These are phyloP conservation scores for Spheniscus mendiculus DNA, from an alignment of 2,113 vertebrate species.

Conservation along the genomic window DNA sequence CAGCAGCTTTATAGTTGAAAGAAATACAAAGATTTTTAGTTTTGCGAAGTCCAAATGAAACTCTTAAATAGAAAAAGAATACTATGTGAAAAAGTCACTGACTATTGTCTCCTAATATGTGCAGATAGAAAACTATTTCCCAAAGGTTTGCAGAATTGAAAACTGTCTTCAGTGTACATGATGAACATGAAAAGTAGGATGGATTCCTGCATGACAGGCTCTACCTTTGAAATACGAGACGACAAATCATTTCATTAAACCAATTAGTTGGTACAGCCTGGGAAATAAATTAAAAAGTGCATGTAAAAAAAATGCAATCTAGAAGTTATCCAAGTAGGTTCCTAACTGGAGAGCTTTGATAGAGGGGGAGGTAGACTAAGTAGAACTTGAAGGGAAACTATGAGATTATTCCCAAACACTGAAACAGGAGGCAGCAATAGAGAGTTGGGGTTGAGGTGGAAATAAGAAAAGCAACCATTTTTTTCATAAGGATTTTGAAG, in stretches of 20 bases:
- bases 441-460: background rate
- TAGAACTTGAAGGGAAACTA: background rate
- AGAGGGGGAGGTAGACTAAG: background rate
- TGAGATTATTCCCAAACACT: background rate
- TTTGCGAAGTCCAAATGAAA: background rate
- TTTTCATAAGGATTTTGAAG: background rate
- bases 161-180: background rate
- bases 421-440: background rate
- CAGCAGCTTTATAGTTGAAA: background rate
- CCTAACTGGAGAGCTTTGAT: background rate
- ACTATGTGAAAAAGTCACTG: background rate
- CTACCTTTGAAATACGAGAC: background rate
- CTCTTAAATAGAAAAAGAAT: background rate
- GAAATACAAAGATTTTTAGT: background rate
- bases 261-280: background rate
- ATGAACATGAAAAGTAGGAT: background rate
- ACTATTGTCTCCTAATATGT: background rate
- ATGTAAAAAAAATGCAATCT: background rate
- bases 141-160: background rate
- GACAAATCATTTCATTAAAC: background rate
- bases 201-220: background rate
- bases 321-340: background rate
- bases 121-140: background rate
- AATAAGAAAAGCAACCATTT: background rate
- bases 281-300: background rate